phyloP scores from a whole-genome alignment of 2,888 invertebrate genomes.

The Hipparchia sbordonii region DNA sequence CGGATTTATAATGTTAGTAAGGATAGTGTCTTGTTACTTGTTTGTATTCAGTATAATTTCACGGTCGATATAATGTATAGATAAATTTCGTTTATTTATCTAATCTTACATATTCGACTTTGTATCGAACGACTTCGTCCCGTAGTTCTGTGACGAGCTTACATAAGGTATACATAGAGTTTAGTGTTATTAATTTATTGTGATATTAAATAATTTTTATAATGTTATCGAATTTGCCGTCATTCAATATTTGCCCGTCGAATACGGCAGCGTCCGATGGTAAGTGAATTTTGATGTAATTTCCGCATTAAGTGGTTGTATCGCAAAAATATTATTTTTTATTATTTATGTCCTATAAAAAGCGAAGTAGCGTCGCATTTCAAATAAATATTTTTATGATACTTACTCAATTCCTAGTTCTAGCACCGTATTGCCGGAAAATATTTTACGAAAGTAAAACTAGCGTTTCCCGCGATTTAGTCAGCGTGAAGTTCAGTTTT shows the following conservation, averaged over 20 bases:
- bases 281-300: conserved; percentile 43
- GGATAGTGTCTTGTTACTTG: background rate
- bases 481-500: no score
- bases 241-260: conserved; percentile 50
- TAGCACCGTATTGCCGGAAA: no score
- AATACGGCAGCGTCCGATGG: conserved; percentile 63
- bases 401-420: no score
- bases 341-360: no score
- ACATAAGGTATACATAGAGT: conserved; percentile 24
- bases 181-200: background rate
- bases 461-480: no score
- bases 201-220: conserved; percentile 33
- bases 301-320: no score
- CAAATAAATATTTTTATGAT: no score
- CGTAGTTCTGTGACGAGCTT: conserved; percentile 36
- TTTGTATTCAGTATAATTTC: conserved; percentile 32
- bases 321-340: background rate
- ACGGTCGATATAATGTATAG: conserved; percentile 36
- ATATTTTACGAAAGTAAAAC: no score
- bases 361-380: no score
- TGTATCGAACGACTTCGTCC: conserved; percentile 55
- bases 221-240: conserved; percentile 52
- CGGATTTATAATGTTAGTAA: no score
- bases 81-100: conserved; percentile 57
- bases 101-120: conserved; percentile 59